These are phyloP conservation scores for Nomada fucata DNA, from an alignment of 2,888 invertebrate genomes.

Conservation along the genomic window DNA sequence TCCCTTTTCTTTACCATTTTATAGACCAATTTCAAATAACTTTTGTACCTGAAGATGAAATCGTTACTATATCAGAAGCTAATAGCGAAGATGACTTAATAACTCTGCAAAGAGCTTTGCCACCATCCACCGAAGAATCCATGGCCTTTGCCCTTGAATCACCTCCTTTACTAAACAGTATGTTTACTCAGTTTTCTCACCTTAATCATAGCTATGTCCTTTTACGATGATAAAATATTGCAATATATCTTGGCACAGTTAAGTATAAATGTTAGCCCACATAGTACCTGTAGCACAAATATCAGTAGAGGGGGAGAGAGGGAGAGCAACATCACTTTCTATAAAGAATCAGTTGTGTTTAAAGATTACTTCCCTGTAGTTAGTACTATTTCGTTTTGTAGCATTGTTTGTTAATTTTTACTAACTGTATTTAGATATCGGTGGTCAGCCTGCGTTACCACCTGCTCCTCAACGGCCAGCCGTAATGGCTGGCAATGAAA, in stretches of 20 bases:
- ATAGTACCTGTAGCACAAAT: background rate
- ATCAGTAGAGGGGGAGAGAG: background rate
- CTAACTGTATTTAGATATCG: constrained; percentile 49
- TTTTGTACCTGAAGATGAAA: constrained; percentile 79
- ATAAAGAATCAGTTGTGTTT: background rate
- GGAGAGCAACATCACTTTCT: background rate
- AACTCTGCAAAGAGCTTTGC: constrained; percentile 77
- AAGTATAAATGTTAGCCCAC: background rate
- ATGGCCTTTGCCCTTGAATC: constrained; percentile 79
- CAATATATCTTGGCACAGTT: background rate
- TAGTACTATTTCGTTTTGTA: background rate
- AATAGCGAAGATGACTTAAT: constrained; percentile 76
- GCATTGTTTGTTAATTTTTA: constrained; percentile 1
- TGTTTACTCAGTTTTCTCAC: constrained; percentile 56
- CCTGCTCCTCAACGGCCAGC: constrained; percentile 81
- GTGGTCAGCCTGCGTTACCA: constrained; percentile 79
- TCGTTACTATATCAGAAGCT: constrained; percentile 77
- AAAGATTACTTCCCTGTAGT: background rate
- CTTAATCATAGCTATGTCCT: constrained; percentile 28
- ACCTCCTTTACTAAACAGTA: constrained; percentile 77
- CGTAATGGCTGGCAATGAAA: constrained; percentile 84
- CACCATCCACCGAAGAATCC: constrained; percentile 76
- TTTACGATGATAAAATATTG: background rate
- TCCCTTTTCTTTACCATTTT: constrained; percentile 57
- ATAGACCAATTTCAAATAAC: constrained; percentile 77